Base-by-base conservation (phyloP, 2,797 vertebrate genomes). In the Acanthurus leucopareius region DNA sequence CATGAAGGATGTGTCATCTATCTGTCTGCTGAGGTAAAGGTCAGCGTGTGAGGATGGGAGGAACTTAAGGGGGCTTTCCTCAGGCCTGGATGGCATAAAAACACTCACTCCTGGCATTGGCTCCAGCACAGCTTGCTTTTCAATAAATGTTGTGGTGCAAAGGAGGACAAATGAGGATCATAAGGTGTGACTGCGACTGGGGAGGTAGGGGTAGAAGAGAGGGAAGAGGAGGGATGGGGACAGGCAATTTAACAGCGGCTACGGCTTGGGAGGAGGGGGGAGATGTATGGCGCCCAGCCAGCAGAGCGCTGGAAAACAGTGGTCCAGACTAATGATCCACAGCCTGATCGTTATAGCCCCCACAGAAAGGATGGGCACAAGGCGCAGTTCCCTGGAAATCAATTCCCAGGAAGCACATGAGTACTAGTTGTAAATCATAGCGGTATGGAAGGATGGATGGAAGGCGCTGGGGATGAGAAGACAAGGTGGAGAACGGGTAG, bases 271-370 rank as follows among this genome's bases (percentile, higher is more conserved):
- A 83, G 83, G 74, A 85, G 84, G 66, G 77, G 76, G 82, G 90
- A 89, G 93, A 92, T 92, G 84, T 91, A 94, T 94, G 93, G 90
- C 88, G 59, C 84, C 88, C 91, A 86, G 93, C 90, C 91, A 91
- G 88, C 76, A 80, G 92, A 90, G 94, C 91, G 88, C 88, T 93
- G 89, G 91, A 94, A 95, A 95, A 94, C 93, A 94, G 93, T 89
- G 93, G 93, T 95, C 93, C 87, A 86, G 93, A 93, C 94, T 96
- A 95, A 96, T 95, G 94, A 95, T 95, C 93, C 93, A 91, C 91
- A 90, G 88, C 93, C 82, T 91, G 92, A 93, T 94, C 92, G 86
- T 95, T 95, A 95, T 92, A 91, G 94, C 93, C 93, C 89, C 90
- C 90, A 92, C 90, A 93, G 91, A 91, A 92, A 92, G 86, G 91